A percentile compares a stretch with the other conserved stretches of the same genome.
Evolutionary conservation across 2,888 invertebrate genomes (phyloP).

Genomic region (Muschampia plurimacula): DNA sequence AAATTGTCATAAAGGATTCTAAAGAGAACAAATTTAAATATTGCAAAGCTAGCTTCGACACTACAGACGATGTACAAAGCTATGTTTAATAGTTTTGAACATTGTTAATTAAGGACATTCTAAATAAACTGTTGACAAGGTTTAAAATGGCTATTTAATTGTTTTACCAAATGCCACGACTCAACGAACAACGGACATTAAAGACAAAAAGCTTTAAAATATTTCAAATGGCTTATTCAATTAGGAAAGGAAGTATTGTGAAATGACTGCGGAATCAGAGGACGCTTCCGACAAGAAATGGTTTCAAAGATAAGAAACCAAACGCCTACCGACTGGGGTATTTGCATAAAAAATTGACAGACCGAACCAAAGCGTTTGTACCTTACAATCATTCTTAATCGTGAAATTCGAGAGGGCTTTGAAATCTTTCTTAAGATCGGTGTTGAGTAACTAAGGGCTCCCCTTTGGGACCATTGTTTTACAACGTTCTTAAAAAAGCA

Average conservation of each 20-base stretch:
- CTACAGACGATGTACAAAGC: background rate
- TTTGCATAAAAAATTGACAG: slow-evolving; percentile 58
- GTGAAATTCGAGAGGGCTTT: slow-evolving; percentile 57
- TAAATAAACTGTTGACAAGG: slow-evolving; percentile 5
- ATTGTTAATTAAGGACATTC: background rate
- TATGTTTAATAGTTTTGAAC: slow-evolving; percentile 4
- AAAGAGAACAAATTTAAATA: too few relatives aligned
- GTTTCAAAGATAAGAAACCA: slow-evolving; percentile 58
- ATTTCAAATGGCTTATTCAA: slow-evolving; percentile 36
- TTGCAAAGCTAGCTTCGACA: background rate
- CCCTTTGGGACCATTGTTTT: slow-evolving; percentile 35
- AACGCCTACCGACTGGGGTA: slow-evolving; percentile 41
- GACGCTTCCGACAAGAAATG: slow-evolving; percentile 33
- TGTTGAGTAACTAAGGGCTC: slow-evolving; percentile 42
- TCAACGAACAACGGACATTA: slow-evolving; percentile 16
- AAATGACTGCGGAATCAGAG: slow-evolving; percentile 26
- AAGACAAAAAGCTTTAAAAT: slow-evolving; percentile 32
- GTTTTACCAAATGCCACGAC: slow-evolving; percentile 6
- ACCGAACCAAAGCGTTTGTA: slow-evolving; percentile 50
- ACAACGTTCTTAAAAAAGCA: slow-evolving; percentile 2
- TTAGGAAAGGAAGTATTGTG: slow-evolving; percentile 29
- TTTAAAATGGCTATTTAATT: slow-evolving; percentile 12
- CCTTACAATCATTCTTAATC: slow-evolving; percentile 62
- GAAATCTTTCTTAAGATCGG: slow-evolving; percentile 45
- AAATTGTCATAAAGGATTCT: background rate